phyloP scores from a whole-genome alignment of 2,113 vertebrate genomes.

The Plestiodon gilberti region DNA sequence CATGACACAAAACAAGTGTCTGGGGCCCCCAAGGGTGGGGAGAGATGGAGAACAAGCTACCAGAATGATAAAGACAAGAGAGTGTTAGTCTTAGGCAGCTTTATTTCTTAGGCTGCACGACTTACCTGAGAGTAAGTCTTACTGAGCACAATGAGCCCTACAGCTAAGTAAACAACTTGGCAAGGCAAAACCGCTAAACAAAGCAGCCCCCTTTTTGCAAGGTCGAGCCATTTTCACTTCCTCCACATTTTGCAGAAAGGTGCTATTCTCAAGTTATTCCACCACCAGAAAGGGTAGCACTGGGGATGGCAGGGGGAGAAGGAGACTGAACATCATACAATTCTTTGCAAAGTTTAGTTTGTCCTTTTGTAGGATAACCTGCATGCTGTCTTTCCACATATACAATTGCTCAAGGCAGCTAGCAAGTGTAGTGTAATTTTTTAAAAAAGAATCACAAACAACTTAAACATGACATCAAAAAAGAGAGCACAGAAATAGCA shows the following conservation, averaged over 20 bases:
- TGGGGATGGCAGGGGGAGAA: no score
- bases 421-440: neutral
- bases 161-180: no score
- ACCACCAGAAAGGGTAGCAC: neutral
- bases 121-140: no score
- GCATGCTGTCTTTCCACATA: neutral
- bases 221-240: neutral
- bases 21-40: no score
- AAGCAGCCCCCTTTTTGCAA: no score
- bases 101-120: no score
- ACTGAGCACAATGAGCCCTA: no score
- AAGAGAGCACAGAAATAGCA: neutral
- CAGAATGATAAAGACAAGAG: no score
- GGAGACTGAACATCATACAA: neutral
- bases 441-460: no score
- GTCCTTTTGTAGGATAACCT: no score
- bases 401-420: neutral
- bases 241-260: neutral
- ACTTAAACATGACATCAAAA: neutral
- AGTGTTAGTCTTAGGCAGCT: no score
- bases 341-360: neutral
- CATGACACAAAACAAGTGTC: neutral
- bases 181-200: no score
- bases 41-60: neutral
- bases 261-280: neutral